A percentile compares a stretch with the other conserved stretches of the same genome.
Evolutionary conservation across 2,797 vertebrate genomes (phyloP).

Genomic region (Microcaecilia unicolor): DNA sequence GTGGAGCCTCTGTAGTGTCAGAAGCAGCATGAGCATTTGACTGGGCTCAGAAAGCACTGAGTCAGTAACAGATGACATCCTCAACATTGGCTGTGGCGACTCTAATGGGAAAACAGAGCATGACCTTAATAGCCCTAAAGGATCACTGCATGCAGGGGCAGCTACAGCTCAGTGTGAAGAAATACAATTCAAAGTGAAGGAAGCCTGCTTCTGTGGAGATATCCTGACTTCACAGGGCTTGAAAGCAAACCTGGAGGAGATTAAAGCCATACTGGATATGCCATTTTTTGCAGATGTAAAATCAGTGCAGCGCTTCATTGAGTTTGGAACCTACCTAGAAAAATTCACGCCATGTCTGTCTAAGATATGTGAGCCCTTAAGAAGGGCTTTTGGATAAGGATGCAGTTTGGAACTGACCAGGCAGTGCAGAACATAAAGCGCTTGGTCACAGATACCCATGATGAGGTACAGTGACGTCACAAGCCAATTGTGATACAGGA

Average conservation of each 20-base stretch:
- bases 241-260: background rate
- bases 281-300: background rate
- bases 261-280: background rate
- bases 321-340: background rate
- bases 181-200: too few relatives aligned
- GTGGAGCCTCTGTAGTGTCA: too few relatives aligned
- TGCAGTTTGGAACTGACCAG: too few relatives aligned
- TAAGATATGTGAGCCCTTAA: too few relatives aligned
- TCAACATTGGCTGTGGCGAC: constrained; percentile 7
- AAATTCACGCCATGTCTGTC: too few relatives aligned
- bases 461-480: background rate
- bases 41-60: too few relatives aligned
- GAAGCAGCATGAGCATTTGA: too few relatives aligned
- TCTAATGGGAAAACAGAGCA: background rate
- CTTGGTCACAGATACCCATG: too few relatives aligned
- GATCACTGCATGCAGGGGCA: background rate
- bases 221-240: background rate
- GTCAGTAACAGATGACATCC: too few relatives aligned
- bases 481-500: too few relatives aligned
- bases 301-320: too few relatives aligned
- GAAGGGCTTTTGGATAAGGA: too few relatives aligned
- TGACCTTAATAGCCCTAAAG: constrained; percentile 1
- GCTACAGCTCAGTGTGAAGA: constrained; percentile 14
- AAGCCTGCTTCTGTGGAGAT: constrained; percentile 10
- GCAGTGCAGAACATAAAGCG: background rate